Base-by-base conservation (phyloP, 2,888 invertebrate genomes). In the Epicampocera succincta region DNA sequence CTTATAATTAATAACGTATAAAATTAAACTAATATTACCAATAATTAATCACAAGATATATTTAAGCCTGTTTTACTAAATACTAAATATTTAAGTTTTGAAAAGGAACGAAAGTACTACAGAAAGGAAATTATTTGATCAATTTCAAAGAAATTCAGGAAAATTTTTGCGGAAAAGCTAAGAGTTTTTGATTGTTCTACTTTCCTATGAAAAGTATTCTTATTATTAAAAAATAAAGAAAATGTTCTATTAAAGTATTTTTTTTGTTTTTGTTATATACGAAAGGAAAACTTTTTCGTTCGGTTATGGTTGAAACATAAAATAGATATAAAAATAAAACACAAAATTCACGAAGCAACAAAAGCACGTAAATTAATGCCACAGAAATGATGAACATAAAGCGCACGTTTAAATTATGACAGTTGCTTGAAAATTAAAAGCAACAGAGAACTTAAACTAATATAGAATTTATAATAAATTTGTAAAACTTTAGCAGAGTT, bases 11-110 rank as follows among this genome's bases (percentile, higher is more conserved):
- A 42, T 38, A 71, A 46, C 58, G 19, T 68, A 44, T 11, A 56
- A 54, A 80, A 69, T 25, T 8, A 40, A 77, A 76, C 76, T 68
- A 77, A 56, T 33, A 68, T 68, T 50, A 58, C 29, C 29, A 61
- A 40, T 69, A 58, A 40, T 68, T 54, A 77, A 77, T 68, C 63
- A 73, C 63, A 73, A 77, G 69, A 21, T 33, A 33, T 48, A 71
- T 44, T 60, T 69, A 65, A n/a, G 38, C 38, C 17, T 63, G 13
- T 65, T 65, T 38, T 48, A 15, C 48, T 68, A 48, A 15, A 71
- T n/a, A n/a, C n/a, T n/a, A 56, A 58, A 63, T 50, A 25, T n/a
- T 66, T 29, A 5, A 48, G 33, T 25, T 40, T 46, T 4, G 8
- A 15, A 29, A 11, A 40, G 33, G 42, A 50, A 50, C 29, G 38